Evolutionary conservation across 2,113 vertebrate species (phyloP), one percentile per base, ranked within the genome.

Genomic region (Bombycilla garrulus): DNA sequence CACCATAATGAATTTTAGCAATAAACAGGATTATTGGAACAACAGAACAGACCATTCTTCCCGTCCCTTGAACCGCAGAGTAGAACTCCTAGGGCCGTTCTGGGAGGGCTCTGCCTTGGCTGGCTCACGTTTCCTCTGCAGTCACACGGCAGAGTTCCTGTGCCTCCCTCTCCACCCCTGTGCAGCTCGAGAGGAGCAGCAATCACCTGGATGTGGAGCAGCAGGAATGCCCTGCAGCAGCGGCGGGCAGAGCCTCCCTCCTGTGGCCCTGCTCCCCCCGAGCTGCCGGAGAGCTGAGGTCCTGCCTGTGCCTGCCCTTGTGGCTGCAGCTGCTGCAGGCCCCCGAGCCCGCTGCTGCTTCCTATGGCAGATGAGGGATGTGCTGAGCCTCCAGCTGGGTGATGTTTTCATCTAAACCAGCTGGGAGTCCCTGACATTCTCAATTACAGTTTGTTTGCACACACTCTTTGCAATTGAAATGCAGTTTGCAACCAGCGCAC

Each of bases 381-480:
- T 2, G 42, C 65, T 44, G 45, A 53, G 50, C 73, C 86, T 53
- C 86, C 57, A 36, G 60, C 2, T 26, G 10, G 61, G 12, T 54
- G 54, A 91, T 58, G 87, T 31, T 94, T 93, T 47, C 24, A 70
- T 93, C 82, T 28, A 14, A 92, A 53, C 77, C 90, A 58, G 17
- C 18, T 61, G 93, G 87, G 94, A 95, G 35, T 38, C 62, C 69
- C 87, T 95, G 94, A 92, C 93, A 94, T 97, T 97, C 92, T 90
- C 87, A 72, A 40, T 95, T 82, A 66, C 51, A 8, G 56, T 29
- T 64, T 81, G 79, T 95, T 92, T 93, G 95, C 94, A 88, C 76
- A 66, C 51, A 19, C 25, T 44, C 66, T 94, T 58, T 83, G 85
- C 90, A 86, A 85, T 67, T 77, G 95, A 82, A 86, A 90, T 60